Conservation (phyloP, 2,888 invertebrate species). For the Rhingia rostrata region DNA sequence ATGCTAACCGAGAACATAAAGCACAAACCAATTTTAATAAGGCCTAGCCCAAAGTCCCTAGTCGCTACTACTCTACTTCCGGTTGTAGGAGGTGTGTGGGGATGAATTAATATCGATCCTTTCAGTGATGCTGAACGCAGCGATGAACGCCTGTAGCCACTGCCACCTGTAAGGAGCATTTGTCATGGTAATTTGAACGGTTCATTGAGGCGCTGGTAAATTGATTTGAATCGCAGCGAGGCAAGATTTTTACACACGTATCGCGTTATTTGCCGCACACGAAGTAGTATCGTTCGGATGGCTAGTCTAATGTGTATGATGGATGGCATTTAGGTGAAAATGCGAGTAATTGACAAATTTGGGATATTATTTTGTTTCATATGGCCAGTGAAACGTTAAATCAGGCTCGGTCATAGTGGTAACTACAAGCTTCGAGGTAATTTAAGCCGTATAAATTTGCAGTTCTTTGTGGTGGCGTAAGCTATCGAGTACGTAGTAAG, state of each 20-base stretch:
- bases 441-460: too few relatives aligned
- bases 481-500: too few relatives aligned
- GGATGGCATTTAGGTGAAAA: too few relatives aligned
- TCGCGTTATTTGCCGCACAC: too few relatives aligned
- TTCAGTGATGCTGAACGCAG: not conserved
- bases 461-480: too few relatives aligned
- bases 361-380: too few relatives aligned
- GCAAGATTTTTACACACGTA: not conserved
- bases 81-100: not conserved
- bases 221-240: constrained; percentile 5
- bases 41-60: not conserved
- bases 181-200: constrained; percentile 20
- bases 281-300: too few relatives aligned
- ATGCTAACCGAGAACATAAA: not conserved
- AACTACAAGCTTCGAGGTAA: too few relatives aligned
- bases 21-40: constrained; percentile 6
- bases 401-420: too few relatives aligned
- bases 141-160: not conserved
- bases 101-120: not conserved
- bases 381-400: too few relatives aligned
- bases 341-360: too few relatives aligned
- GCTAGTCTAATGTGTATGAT: too few relatives aligned
- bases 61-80: not conserved
- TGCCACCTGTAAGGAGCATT: constrained; percentile 5
- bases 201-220: constrained; percentile 18